These are phyloP conservation scores for Archips xylosteana DNA, from an alignment of 2,888 invertebrate species.

Conservation along the genomic window DNA sequence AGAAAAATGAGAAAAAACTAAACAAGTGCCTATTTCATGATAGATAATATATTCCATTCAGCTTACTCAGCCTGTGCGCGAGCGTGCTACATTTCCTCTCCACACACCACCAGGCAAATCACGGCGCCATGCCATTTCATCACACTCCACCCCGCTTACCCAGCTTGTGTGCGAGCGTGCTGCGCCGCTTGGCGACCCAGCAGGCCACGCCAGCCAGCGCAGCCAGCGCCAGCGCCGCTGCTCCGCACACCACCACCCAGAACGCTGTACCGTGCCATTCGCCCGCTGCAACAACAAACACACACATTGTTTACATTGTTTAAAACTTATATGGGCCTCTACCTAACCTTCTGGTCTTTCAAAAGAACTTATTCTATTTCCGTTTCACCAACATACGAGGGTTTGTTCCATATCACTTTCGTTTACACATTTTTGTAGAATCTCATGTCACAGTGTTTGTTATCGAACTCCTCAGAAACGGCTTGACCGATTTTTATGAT, in stretches of 20 bases:
- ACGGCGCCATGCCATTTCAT: neutral
- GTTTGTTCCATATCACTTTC: too few relatives aligned
- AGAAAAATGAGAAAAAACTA: too few relatives aligned
- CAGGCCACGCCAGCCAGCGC: conserved; percentile 63
- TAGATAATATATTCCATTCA: too few relatives aligned
- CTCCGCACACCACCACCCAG: conserved; percentile 70
- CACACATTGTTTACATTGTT: too few relatives aligned
- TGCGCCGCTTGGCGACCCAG: conserved; percentile 72
- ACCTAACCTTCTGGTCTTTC: too few relatives aligned
- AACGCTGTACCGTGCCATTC: conserved; percentile 65
- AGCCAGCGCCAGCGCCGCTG: conserved; percentile 55
- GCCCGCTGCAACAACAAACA: conserved; percentile 57
- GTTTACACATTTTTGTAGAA: too few relatives aligned
- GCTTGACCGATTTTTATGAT: too few relatives aligned
- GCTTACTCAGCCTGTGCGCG: neutral
- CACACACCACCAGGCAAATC: neutral
- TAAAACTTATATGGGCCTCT: too few relatives aligned
- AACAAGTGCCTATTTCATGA: neutral
- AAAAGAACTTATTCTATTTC: too few relatives aligned
- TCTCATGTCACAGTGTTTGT: too few relatives aligned
- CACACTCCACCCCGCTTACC: conserved; percentile 53
- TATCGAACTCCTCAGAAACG: too few relatives aligned
- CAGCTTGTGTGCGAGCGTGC: conserved; percentile 74
- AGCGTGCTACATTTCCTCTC: neutral
- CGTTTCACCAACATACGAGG: too few relatives aligned